Evolutionary conservation across 2,888 invertebrate species (phyloP).

Genomic region (Desoria tigrina): DNA sequence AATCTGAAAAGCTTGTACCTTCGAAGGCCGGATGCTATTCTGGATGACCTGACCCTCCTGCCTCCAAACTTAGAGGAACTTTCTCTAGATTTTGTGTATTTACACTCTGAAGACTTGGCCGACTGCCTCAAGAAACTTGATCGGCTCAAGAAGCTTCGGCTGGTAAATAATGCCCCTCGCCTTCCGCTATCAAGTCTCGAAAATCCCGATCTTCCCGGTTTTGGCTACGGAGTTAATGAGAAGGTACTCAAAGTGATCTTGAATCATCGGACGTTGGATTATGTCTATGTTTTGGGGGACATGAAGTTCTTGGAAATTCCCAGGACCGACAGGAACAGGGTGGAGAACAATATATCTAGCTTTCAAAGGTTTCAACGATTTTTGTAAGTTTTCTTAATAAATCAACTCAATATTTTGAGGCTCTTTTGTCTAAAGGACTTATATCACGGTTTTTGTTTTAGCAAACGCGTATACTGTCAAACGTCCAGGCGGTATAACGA

Average conservation of each 20-base stretch:
- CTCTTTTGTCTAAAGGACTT: not conserved
- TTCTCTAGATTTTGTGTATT: conserved; percentile 18
- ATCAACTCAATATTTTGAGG: not conserved
- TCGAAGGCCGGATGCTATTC: conserved; percentile 16
- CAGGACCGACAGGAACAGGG: not conserved
- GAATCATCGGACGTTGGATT: conserved; percentile 16
- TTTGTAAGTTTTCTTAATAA: not conserved
- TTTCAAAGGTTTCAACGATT: not conserved
- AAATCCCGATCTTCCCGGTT: not conserved
- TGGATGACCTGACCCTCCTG: conserved; percentile 16
- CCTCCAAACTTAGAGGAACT: conserved; percentile 22
- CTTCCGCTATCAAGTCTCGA: not conserved
- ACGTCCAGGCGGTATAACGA: not conserved
- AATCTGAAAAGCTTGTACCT: conserved; percentile 26
- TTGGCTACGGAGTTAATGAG: conserved; percentile 20
- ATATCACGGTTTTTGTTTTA: too few species aligned
- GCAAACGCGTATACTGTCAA: too few species aligned
- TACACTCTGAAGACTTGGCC: conserved; percentile 19
- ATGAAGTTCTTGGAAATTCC: not conserved
- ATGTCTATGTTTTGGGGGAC: conserved; percentile 25
- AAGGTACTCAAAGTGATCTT: conserved; percentile 11
- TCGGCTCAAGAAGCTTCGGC: conserved; percentile 16
- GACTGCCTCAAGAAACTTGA: not conserved
- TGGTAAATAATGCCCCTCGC: conserved; percentile 19
- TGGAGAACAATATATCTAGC: not conserved